phyloP scores from a whole-genome alignment of 2,888 invertebrate species.

The Mesopsocus fuscifrons region DNA sequence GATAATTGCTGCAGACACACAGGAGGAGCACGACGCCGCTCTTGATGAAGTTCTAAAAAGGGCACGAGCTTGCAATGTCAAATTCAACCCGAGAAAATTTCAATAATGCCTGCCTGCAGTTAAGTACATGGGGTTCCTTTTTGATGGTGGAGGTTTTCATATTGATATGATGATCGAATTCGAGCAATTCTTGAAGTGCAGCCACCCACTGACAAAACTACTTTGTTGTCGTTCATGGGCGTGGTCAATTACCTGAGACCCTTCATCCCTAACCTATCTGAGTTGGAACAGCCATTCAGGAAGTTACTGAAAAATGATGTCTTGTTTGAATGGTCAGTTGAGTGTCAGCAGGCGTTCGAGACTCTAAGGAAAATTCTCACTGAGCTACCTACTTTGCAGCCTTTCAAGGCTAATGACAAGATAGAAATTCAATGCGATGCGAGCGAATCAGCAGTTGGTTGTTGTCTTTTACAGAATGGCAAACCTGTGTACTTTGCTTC shows the following conservation, averaged over 20 bases:
- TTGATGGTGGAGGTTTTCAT: background rate
- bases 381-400: background rate
- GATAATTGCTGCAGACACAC: conserved; percentile 8
- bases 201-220: background rate
- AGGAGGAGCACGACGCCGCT: conserved; percentile 9
- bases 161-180: conserved; percentile 7
- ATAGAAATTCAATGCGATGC: background rate
- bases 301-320: conserved; percentile 2
- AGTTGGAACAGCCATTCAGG: background rate
- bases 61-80: conserved; percentile 6
- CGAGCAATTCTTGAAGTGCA: conserved; percentile 4
- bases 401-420: background rate
- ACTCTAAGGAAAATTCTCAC: background rate
- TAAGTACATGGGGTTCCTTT: conserved; percentile 12
- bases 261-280: background rate
- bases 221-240: conserved; percentile 8
- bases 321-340: background rate
- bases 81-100: conserved; percentile 13
- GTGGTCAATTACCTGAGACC: conserved; percentile 6
- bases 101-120: conserved; percentile 10
- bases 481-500: conserved; percentile 1
- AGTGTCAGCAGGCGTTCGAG: background rate
- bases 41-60: conserved; percentile 10
- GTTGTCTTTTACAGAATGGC: background rate
- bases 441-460: background rate